Evolutionary conservation across 2,113 vertebrate species (phyloP).

Genomic region (Dasyurus viverrinus): DNA sequence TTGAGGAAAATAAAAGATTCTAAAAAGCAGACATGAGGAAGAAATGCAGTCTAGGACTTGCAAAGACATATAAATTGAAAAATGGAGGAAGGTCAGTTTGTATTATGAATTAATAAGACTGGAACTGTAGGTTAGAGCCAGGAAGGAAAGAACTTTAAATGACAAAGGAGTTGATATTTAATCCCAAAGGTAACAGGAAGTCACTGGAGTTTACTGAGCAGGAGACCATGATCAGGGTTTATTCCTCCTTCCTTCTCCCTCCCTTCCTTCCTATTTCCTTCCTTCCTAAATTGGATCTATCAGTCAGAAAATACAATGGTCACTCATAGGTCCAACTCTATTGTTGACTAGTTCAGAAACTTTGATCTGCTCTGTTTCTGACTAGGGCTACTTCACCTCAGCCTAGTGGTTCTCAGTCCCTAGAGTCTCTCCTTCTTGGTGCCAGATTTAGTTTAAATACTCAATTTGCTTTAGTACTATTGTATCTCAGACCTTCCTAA

Average conservation of each 20-base stretch:
- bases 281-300: not conserved
- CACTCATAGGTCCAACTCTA: not conserved
- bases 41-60: not conserved
- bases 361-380: not conserved
- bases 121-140: not conserved
- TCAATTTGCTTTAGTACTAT: not conserved
- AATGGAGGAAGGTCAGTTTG: not conserved
- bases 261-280: not conserved
- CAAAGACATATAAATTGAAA: not conserved
- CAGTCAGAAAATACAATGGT: not conserved
- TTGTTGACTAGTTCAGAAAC: not conserved
- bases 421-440: not conserved
- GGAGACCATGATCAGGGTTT: not conserved
- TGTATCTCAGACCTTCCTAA: not conserved
- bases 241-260: not conserved
- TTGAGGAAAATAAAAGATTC: not conserved
- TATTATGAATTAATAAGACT: not conserved
- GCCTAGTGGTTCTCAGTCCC: not conserved
- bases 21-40: not conserved
- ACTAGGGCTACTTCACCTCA: not conserved
- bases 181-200: not conserved
- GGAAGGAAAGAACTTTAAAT: not conserved
- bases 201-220: not conserved
- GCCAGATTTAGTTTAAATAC: not conserved
- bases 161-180: not conserved